Conservation (phyloP, 1,140 invertebrate genomes). For the Choristoneura fumiferana region DNA sequence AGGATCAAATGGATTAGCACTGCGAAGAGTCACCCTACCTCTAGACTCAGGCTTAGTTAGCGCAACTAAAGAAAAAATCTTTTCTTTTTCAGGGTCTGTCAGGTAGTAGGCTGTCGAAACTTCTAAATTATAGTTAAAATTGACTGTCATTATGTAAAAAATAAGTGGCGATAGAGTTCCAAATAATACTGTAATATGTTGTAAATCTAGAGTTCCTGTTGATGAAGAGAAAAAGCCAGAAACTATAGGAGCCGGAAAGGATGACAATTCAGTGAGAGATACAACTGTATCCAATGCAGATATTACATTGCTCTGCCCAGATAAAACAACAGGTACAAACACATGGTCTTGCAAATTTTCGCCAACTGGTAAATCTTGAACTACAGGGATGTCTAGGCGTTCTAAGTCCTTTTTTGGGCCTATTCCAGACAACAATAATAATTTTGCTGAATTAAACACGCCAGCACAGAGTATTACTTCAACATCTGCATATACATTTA, state of each 20-base stretch:
- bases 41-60: background rate
- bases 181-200: background rate
- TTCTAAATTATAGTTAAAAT: background rate
- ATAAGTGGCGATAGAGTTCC: background rate
- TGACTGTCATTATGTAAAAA: background rate
- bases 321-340: constrained; percentile 82
- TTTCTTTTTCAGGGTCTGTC: background rate
- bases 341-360: constrained; percentile 83
- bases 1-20: background rate
- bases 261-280: background rate
- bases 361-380: constrained; percentile 82
- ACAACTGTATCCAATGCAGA: background rate
- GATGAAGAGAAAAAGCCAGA: background rate
- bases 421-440: constrained; percentile 48
- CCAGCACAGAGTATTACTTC: constrained; percentile 74
- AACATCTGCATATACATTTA: constrained; percentile 75
- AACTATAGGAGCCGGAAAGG: background rate
- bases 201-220: background rate
- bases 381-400: constrained; percentile 56
- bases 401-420: constrained; percentile 44
- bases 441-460: constrained; percentile 62
- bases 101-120: background rate
- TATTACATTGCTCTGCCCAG: background rate
- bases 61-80: background rate
- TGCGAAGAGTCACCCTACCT: background rate